These are phyloP conservation scores for Spea multiplicata DNA, from an alignment of 2,113 vertebrate genomes.

Conservation along the genomic window DNA sequence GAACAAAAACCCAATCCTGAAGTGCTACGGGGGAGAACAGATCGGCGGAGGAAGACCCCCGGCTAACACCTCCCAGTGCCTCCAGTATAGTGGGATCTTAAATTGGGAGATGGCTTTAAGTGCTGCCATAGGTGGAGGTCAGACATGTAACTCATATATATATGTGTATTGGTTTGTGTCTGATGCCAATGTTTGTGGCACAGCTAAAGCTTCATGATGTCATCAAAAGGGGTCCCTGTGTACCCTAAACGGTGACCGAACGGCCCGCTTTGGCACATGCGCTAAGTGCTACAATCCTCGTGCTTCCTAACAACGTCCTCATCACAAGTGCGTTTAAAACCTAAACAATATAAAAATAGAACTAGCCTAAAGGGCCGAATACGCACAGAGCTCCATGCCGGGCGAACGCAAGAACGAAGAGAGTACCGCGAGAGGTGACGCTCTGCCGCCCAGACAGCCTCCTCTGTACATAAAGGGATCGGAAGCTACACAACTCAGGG, in stretches of 20 bases:
- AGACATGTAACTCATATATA: no score
- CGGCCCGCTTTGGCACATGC: neutral
- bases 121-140: neutral
- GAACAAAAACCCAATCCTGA: neutral
- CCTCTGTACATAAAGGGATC: no score
- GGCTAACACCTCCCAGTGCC: neutral
- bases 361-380: neutral
- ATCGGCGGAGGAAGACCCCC: conserved; percentile 8
- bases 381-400: neutral
- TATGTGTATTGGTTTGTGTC: no score
- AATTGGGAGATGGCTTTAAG: neutral
- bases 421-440: no score
- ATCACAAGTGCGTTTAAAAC: neutral
- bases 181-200: no score
- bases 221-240: no score
- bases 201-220: no score
- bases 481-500: no score
- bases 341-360: neutral
- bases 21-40: conserved; percentile 35
- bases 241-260: no score
- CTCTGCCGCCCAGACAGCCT: no score
- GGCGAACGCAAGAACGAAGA: no score
- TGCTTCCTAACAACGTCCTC: neutral
- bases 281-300: no score
- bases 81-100: neutral